Evolutionary conservation across 2,113 vertebrate species (phyloP), one percentile per base, ranked within the genome.

Genomic region (Oreotrochilus melanogaster): DNA sequence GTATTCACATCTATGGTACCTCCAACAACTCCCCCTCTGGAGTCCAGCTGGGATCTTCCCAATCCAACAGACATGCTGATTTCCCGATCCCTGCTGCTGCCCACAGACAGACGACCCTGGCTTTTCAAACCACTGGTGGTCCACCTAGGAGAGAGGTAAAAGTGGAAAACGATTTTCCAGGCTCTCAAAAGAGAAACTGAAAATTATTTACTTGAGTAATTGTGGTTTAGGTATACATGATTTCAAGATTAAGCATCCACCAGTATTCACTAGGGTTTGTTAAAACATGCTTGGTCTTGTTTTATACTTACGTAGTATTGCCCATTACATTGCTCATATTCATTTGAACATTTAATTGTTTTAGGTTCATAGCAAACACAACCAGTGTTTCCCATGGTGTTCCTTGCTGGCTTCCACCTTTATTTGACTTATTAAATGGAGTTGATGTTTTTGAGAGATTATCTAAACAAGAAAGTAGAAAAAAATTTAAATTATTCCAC

Each of bases 301-400:
- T 74, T 78, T 48, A 9, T 37, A 96, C 99, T 98, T 97, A 99
- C 99, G 99, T 99, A 57, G 99, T 99, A 95, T 99, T 99, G 83
- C 99, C 99, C 99, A 99, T 99, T 62, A 99, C 99, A 17, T 99
- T 99, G 96, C 99, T 99, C 99, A 99, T 99, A 92, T 99, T 99
- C 99, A 99, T 99, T 95, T 99, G 99, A 54, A 99, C 99, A 5
- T 98, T 99, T 87, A 99, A 97, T 91, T 99, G 99, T 78, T 99
- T 99, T 56, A 99, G 89, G 98, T 99, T 99, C 97, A 99, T 99
- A 92, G 99, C 99, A 90, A 99, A 99, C 45, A 99, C 99, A 43
- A 99, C 99, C 90, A 99, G 97, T 1, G 99, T 99, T 97, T 99
- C 99, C 99, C 99, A 99, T 0, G 99, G 99, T 0, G 99, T 97